These are phyloP conservation scores for Epizoanthus stellaris DNA, from an alignment of 92 coral and sea anemone genomes.

Conservation along the genomic window DNA sequence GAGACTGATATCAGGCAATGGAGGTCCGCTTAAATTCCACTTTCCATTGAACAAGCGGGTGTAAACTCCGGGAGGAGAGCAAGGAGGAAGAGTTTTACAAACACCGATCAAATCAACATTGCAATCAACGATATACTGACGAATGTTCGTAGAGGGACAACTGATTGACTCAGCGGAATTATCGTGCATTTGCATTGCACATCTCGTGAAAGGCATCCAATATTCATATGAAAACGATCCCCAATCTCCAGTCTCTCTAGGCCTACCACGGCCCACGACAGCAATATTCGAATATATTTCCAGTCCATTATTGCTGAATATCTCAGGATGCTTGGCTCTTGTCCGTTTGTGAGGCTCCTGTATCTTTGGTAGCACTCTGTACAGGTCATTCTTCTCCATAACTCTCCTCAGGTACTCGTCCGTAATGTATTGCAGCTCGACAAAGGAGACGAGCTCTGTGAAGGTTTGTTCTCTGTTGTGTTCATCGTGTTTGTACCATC, in stretches of 20 bases:
- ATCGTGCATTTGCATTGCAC: neutral
- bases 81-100: neutral
- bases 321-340: neutral
- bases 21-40: neutral
- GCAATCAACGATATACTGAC: neutral
- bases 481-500: constrained; percentile 12
- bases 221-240: neutral
- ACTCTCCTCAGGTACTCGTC: neutral
- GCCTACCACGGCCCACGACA: neutral
- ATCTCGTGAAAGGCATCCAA: neutral
- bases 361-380: neutral
- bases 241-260: too few relatives aligned
- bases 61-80: too few relatives aligned
- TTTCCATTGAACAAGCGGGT: neutral
- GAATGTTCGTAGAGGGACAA: neutral
- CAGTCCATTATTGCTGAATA: neutral
- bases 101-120: neutral
- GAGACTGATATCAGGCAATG: too few relatives aligned
- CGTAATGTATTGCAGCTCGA: neutral
- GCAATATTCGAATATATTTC: neutral
- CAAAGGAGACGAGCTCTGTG: neutral
- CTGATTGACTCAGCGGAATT: neutral
- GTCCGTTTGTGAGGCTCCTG: neutral
- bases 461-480: constrained; percentile 3
- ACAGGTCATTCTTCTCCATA: neutral